Conservation (phyloP, 1,140 invertebrate genomes). For the Cotesia typhae region DNA sequence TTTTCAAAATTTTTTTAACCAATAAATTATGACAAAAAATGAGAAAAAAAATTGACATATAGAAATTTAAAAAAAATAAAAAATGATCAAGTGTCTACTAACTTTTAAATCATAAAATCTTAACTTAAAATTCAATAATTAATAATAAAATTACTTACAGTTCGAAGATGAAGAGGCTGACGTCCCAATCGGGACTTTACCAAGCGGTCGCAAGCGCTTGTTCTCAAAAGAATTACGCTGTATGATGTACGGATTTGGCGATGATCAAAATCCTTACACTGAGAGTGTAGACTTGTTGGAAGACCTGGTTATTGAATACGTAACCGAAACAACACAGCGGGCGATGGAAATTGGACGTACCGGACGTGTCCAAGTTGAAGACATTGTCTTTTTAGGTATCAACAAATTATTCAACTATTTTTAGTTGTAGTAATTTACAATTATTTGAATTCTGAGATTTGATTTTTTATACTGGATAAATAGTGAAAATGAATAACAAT, state of each 20-base stretch:
- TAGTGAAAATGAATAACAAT: background rate
- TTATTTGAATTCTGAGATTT: no score
- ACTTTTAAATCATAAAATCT: no score
- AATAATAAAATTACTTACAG: conserved; percentile 36
- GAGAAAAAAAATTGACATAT: no score
- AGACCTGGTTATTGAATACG: conserved; percentile 97
- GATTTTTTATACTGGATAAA: no score
- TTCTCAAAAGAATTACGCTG: conserved; percentile 93
- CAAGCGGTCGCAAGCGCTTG: conserved; percentile 80
- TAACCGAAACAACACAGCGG: conserved; percentile 91
- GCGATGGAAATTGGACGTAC: conserved; percentile 97
- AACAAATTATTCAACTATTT: background rate
- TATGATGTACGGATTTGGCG: conserved; percentile 99
- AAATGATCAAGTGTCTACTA: no score
- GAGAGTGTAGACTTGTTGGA: conserved; percentile 98
- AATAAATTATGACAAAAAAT: no score
- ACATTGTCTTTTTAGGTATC: conserved; percentile 89
- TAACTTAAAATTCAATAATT: no score
- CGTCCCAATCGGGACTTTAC: conserved; percentile 70
- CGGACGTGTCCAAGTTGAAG: conserved; percentile 95
- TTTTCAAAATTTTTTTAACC: no score
- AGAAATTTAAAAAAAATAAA: no score
- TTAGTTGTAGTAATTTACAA: no score
- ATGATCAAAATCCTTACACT: conserved; percentile 98
- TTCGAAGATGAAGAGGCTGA: conserved; percentile 75